Conservation (phyloP, 2,797 vertebrate genomes). For the Leuciscus waleckii region DNA sequence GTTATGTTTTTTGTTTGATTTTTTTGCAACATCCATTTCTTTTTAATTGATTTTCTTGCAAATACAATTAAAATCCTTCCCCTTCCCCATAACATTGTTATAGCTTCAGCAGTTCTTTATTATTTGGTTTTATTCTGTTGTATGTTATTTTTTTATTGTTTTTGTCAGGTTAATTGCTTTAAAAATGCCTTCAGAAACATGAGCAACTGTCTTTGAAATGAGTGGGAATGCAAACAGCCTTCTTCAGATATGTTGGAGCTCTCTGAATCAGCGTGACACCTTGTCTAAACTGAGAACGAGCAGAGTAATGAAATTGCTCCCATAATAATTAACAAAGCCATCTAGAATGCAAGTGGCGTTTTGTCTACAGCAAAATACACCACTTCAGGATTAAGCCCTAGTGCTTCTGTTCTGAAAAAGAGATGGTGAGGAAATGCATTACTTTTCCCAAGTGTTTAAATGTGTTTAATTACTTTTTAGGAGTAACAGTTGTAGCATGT, state of each 20-base stretch:
- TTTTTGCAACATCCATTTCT: neutral
- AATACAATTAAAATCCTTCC: neutral
- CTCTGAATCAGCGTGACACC: neutral
- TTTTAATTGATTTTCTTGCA: neutral
- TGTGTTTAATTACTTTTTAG: no score
- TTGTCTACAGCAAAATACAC: neutral
- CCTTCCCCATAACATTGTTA: neutral
- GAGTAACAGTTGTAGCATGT: neutral
- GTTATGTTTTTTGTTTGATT: fast-evolving
- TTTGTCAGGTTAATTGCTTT: neutral
- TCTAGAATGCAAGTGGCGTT: neutral
- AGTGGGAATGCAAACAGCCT: neutral
- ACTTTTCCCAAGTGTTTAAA: neutral
- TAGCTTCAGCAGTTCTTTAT: neutral
- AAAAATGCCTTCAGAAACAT: neutral
- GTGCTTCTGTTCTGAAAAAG: neutral
- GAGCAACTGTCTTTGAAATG: neutral
- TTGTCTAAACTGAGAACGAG: neutral
- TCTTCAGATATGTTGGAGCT: neutral
- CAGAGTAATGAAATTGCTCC: neutral
- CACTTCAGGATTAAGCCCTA: neutral
- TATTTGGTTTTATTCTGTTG: neutral
- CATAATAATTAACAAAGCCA: conserved; percentile 13
- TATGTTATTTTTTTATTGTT: neutral
- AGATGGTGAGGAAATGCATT: neutral